These are phyloP conservation scores for Sturnus vulgaris DNA, from an alignment of 2,113 vertebrate genomes.

Conservation along the genomic window DNA sequence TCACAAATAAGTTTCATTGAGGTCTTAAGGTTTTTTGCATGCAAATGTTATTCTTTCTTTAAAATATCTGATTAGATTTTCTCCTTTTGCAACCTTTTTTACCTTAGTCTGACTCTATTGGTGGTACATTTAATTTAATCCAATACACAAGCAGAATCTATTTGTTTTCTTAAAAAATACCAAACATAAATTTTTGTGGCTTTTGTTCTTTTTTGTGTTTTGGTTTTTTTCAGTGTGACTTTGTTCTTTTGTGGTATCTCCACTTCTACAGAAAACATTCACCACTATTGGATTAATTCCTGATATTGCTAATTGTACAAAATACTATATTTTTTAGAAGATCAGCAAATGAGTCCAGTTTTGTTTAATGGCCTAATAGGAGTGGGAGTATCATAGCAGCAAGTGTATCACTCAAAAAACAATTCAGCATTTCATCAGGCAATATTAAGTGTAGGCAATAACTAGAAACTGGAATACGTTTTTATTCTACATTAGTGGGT, in stretches of 20 bases:
- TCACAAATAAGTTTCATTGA: not conserved
- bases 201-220: not conserved
- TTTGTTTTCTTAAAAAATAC: not conserved
- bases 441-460: not conserved
- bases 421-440: not conserved
- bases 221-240: not conserved
- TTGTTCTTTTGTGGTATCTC: not conserved
- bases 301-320: not conserved
- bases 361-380: not conserved
- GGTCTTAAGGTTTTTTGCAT: not conserved
- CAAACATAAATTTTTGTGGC: not conserved
- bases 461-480: not conserved
- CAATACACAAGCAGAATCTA: not conserved
- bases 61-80: not conserved
- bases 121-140: not conserved
- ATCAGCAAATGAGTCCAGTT: not conserved
- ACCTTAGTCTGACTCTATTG: not conserved
- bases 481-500: rapidly evolving
- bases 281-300: not conserved
- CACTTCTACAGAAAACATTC: not conserved
- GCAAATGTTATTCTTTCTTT: not conserved
- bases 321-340: not conserved
- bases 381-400: not conserved
- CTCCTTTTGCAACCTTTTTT: not conserved
- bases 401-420: not conserved